Percentiles rank a stretch among this genome's conserved stretches.
Evolutionary conservation across 2,113 vertebrate species (phyloP).

Genomic region (Oncorhynchus tshawytscha): DNA sequence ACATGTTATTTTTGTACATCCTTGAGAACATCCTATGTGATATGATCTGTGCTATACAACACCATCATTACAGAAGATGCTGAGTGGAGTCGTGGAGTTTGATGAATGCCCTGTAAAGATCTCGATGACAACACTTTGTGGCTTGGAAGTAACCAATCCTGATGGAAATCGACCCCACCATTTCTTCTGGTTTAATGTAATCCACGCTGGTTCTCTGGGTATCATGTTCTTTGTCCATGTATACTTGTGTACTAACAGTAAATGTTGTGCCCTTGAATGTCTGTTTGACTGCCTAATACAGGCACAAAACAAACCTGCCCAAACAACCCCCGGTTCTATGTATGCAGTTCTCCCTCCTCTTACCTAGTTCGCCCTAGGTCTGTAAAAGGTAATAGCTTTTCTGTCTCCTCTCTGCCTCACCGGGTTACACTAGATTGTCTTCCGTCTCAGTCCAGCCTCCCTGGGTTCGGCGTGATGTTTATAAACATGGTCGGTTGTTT

Average conservation of each 20-base stretch:
- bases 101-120: constrained; percentile 37
- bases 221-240: not conserved
- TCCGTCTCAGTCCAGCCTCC: constrained; percentile 21
- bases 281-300: not conserved
- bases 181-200: constrained; percentile 46
- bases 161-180: constrained; percentile 32
- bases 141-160: not conserved
- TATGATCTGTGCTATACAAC: not conserved
- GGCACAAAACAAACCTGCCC: too few species aligned
- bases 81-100: not conserved
- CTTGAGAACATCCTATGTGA: not conserved
- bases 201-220: constrained; percentile 28
- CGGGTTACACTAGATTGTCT: constrained; percentile 32
- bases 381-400: constrained; percentile 33
- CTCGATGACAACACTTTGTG: constrained; percentile 16
- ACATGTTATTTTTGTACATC: not conserved
- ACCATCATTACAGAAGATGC: not conserved
- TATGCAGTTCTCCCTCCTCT: too few species aligned
- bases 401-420: not conserved
- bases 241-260: not conserved
- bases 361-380: constrained; percentile 16
- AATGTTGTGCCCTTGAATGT: not conserved
- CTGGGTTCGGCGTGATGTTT: not conserved
- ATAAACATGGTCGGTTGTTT: constrained; percentile 8
- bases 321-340: too few species aligned